These are phyloP conservation scores for Poeciliopsis turneri DNA, from an alignment of 2,797 vertebrate species.

Conservation along the genomic window DNA sequence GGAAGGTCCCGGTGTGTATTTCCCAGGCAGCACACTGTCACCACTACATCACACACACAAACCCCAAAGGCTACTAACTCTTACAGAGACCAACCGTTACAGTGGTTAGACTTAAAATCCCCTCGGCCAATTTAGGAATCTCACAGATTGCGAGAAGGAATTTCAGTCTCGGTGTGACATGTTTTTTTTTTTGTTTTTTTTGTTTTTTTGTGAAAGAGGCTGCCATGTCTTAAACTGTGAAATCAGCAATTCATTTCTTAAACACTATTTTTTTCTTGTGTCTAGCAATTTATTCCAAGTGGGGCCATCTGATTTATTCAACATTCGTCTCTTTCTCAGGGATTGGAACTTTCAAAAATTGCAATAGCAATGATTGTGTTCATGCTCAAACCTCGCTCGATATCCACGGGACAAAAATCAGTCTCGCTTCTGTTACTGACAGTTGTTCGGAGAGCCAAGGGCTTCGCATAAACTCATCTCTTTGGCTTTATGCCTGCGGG, in stretches of 20 bases:
- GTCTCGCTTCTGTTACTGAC: slow-evolving; percentile 50
- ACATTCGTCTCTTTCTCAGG: slow-evolving; percentile 49
- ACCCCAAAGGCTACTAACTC: background rate
- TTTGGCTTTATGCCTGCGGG: slow-evolving; percentile 27
- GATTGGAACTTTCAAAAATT: slow-evolving; percentile 50
- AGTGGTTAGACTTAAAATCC: background rate
- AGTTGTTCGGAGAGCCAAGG: slow-evolving; percentile 48
- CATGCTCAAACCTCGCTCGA: slow-evolving; percentile 57
- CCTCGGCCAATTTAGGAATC: background rate
- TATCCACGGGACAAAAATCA: slow-evolving; percentile 54
- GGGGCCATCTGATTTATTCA: slow-evolving; percentile 52
- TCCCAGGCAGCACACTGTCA: background rate
- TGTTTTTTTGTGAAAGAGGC: background rate
- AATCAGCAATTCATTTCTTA: slow-evolving; percentile 52
- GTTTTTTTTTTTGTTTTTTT: too few species aligned
- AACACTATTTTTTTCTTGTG: slow-evolving; percentile 38
- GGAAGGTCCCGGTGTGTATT: background rate
- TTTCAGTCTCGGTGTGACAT: background rate
- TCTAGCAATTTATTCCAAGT: slow-evolving; percentile 48
- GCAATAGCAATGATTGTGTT: slow-evolving; percentile 61
- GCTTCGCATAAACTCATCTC: slow-evolving; percentile 39
- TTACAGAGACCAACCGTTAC: background rate
- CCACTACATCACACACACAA: background rate
- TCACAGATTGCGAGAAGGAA: background rate
- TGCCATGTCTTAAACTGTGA: slow-evolving; percentile 30